Evolutionary conservation across 2,797 vertebrate species (phyloP).

Genomic region (Periophthalmus magnuspinnatus): DNA sequence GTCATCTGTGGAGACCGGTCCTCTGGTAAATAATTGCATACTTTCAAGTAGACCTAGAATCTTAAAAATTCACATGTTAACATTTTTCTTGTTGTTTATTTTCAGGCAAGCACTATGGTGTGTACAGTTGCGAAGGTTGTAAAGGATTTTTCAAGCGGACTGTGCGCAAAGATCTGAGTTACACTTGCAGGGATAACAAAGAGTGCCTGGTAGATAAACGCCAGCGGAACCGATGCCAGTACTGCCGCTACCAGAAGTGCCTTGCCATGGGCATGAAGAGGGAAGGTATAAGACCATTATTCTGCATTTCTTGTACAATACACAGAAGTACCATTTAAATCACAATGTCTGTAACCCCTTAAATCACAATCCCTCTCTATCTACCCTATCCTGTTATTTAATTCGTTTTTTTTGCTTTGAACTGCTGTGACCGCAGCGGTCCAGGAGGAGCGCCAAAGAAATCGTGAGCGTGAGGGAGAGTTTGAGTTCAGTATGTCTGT

Average conservation of each 20-base stretch:
- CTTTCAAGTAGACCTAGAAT: conserved; percentile 18
- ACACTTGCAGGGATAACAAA: conserved; percentile 95
- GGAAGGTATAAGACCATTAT: conserved; percentile 81
- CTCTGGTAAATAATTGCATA: conserved; percentile 82
- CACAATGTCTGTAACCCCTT: background rate
- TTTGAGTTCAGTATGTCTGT: conserved; percentile 82
- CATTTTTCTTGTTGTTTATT: background rate
- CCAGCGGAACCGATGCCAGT: conserved; percentile 95
- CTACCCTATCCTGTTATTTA: background rate
- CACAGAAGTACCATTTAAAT: background rate
- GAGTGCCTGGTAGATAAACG: conserved; percentile 96
- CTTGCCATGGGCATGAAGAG: conserved; percentile 97
- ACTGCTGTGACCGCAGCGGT: conserved; percentile 78
- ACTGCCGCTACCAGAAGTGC: conserved; percentile 96
- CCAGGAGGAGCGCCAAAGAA: conserved; percentile 94
- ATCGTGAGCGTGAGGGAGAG: conserved; percentile 88
- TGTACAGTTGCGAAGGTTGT: conserved; percentile 96
- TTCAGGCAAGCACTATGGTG: conserved; percentile 92
- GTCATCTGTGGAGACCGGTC: conserved; percentile 98
- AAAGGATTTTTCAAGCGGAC: conserved; percentile 98
- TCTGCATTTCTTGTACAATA: background rate
- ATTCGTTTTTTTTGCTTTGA: conserved; percentile 1
- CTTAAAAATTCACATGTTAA: conserved; percentile 7
- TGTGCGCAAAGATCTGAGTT: conserved; percentile 93
- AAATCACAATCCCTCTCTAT: background rate